Base-by-base conservation (phyloP, 2,113 vertebrate genomes). In the Verasper variegatus region DNA sequence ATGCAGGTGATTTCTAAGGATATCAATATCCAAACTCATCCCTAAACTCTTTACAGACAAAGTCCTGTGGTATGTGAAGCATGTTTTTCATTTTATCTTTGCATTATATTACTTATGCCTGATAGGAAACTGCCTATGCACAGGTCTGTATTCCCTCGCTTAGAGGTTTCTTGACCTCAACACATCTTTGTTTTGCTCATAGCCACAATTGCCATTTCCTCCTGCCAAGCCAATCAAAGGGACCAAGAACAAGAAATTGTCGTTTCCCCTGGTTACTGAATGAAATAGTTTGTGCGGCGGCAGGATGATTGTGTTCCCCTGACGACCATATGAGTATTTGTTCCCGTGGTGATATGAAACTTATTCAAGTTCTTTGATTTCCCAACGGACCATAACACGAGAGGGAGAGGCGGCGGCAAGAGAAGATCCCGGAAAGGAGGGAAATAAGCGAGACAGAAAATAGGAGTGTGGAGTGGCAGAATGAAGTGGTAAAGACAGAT, bases 361-460 rank as follows among this genome's bases (percentile, higher is more conserved):
- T 85, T 88, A 80, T 80, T 87, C 83, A 57, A 71, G 47, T 68
- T 78, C 82, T 86, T 87, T 88, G 80, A 89, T 89, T 89, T 90
- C 83, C 85, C 85, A 51, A 10, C 0, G 35, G 84, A 78, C 31
- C 6, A 31, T 31, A 31, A 31, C 6, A 31, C 31, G 6, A 31
- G 31, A 31, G 31, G 31, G 5, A 42, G 20, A 26, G 14, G 40
- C 18, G 42, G 18, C 31, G 45, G 45, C 45, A 4, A 17, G 2
- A 37, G 8, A 8, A 14, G 45, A 47, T 47, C 45, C 13, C 45
- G 14, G n/a, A 68, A 55, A 12, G 63, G 23, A 56, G 15, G 15
- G 3, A 35, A 54, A 47, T 5, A 37, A 45, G 45, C 66, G 49
- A 74, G 18, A 21, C 6, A 17, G 2, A 71, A 60, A 66, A 59